A percentile compares a stretch with the other conserved stretches of the same genome.
Conservation (phyloP, 2,888 invertebrate species). For the Theretra japonica region DNA sequence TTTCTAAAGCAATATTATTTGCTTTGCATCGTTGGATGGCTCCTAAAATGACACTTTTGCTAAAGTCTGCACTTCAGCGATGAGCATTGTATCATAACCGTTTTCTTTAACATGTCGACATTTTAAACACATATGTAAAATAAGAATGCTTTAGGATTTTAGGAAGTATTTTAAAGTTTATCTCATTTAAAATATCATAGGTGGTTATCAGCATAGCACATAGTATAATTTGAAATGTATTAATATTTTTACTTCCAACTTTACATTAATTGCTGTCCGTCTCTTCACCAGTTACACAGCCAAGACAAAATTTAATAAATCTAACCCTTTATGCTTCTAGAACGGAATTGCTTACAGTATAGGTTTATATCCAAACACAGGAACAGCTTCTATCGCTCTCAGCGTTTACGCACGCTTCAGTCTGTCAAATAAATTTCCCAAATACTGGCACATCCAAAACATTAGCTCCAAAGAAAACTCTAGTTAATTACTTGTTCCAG, state of each 20-base stretch:
- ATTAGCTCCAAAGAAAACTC: constrained; percentile 10
- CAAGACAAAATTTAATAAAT: background rate
- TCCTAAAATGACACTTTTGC: background rate
- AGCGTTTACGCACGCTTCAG: constrained; percentile 1
- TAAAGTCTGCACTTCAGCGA: background rate
- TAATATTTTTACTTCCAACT: background rate
- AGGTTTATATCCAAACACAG: constrained; percentile 5
- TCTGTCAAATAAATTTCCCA: constrained; percentile 18
- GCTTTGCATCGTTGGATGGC: too few relatives aligned
- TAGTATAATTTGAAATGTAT: too few relatives aligned
- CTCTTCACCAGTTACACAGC: background rate
- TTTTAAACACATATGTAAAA: too few relatives aligned
- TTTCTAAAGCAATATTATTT: too few relatives aligned
- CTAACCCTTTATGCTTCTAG: background rate
- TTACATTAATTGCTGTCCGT: background rate
- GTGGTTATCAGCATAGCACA: too few relatives aligned
- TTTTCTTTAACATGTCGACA: too few relatives aligned
- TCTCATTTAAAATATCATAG: too few relatives aligned
- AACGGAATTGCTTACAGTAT: background rate
- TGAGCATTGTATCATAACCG: too few relatives aligned
- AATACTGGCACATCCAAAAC: constrained; percentile 17
- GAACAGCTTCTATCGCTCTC: background rate
- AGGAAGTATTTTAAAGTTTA: too few relatives aligned
- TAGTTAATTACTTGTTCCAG: constrained; percentile 4
- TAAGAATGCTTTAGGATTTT: too few relatives aligned